Percentiles rank a stretch among this genome's conserved stretches.
Conservation (phyloP, 1,140 invertebrate genomes). For the Halictus rubicundus region DNA sequence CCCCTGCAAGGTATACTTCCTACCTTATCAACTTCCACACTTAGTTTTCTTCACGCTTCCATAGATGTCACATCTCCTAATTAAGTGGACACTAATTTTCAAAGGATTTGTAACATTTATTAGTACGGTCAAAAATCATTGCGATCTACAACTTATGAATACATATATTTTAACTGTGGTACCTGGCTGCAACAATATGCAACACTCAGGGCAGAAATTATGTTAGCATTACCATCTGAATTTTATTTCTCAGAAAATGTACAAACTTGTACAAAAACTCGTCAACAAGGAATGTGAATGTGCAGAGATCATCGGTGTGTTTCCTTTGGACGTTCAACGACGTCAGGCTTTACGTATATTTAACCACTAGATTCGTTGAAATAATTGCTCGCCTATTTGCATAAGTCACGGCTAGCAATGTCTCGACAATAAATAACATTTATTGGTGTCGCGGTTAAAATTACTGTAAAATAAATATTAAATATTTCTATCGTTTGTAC, state of each 20-base stretch:
- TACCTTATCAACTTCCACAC: too few relatives aligned
- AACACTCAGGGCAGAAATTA: too few relatives aligned
- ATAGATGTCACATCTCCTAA: too few relatives aligned
- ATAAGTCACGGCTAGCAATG: background rate
- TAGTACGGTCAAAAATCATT: too few relatives aligned
- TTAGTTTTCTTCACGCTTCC: too few relatives aligned
- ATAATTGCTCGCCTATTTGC: constrained; percentile 7
- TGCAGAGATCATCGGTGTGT: constrained; percentile 40
- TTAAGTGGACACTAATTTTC: too few relatives aligned
- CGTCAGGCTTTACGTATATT: background rate
- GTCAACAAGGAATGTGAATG: constrained; percentile 10
- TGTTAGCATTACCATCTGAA: background rate
- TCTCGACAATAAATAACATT: constrained; percentile 26
- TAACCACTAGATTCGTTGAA: constrained; percentile 11
- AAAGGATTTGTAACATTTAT: too few relatives aligned
- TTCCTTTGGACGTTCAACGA: background rate
- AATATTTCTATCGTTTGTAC: constrained; percentile 28
- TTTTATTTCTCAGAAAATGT: constrained; percentile 46
- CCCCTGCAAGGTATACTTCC: too few relatives aligned
- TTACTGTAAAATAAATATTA: constrained; percentile 36
- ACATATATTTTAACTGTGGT: too few relatives aligned
- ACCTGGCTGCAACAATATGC: too few relatives aligned
- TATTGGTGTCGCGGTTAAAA: background rate
- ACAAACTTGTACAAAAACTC: constrained; percentile 49
- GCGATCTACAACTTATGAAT: too few relatives aligned